Evolutionary conservation across 2,888 invertebrate genomes (phyloP).

Genomic region (Drosophila kanekoi): DNA sequence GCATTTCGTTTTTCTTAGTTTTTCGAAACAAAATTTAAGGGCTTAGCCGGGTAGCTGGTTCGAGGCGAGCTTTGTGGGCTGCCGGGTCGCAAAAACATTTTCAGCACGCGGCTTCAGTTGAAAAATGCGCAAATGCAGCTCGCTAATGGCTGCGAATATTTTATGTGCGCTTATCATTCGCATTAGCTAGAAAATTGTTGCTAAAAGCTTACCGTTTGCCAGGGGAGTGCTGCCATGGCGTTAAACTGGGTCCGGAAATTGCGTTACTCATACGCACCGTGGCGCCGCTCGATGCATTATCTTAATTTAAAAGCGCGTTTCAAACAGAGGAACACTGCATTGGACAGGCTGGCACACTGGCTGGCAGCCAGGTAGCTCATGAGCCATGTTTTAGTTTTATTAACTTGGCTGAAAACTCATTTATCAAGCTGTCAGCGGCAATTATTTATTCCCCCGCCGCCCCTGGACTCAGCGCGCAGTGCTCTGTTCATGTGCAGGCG

Average conservation of each 20-base stretch:
- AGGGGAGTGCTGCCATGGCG: slow-evolving; percentile 1
- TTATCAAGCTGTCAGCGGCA: slow-evolving; percentile 79
- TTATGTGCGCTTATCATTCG: slow-evolving; percentile 74
- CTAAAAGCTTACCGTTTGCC: slow-evolving; percentile 58
- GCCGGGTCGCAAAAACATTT: slow-evolving; percentile 6
- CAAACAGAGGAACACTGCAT: slow-evolving; percentile 25
- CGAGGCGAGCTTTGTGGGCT: background rate
- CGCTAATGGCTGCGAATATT: slow-evolving; percentile 72
- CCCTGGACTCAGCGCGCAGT: slow-evolving; percentile 6
- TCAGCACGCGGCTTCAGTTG: slow-evolving; percentile 19
- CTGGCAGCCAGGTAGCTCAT: slow-evolving; percentile 44
- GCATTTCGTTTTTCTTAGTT: background rate
- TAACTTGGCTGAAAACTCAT: slow-evolving; percentile 74
- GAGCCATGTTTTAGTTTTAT: slow-evolving; percentile 75
- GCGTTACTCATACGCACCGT: slow-evolving; percentile 72
- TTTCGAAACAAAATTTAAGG: background rate
- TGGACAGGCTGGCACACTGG: slow-evolving; percentile 13
- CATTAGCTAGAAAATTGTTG: slow-evolving; percentile 70
- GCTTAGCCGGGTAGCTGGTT: background rate
- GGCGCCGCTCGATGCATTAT: slow-evolving; percentile 67
- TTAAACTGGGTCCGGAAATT: slow-evolving; percentile 52
- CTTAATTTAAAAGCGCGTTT: slow-evolving; percentile 70
- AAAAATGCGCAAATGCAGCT: slow-evolving; percentile 66
- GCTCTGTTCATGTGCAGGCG: slow-evolving; percentile 39
- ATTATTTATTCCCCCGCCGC: slow-evolving; percentile 67